phyloP scores from a whole-genome alignment of 2,888 invertebrate genomes.

The Synanthedon formicaeformis region DNA sequence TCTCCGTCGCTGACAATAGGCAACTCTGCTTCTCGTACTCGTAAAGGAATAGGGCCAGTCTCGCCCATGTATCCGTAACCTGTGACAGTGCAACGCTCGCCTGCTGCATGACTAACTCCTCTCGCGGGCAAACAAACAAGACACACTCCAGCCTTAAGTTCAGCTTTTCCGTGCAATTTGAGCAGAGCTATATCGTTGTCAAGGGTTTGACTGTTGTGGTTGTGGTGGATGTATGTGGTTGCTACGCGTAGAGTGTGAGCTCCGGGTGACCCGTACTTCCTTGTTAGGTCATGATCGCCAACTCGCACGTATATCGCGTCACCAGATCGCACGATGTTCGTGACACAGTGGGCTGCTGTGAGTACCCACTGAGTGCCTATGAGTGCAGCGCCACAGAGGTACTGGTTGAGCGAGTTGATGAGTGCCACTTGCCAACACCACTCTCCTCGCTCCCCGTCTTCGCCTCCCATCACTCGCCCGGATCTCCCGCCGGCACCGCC shows the following conservation, averaged over 20 bases:
- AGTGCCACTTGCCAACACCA: conserved; percentile 97
- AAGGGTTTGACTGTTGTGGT: conserved; percentile 93
- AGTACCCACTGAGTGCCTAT: conserved; percentile 96
- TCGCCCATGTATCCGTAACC: conserved; percentile 97
- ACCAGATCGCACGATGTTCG: conserved; percentile 93
- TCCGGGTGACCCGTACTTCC: conserved; percentile 91
- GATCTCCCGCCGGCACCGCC: conserved; percentile 5
- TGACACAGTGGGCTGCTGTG: conserved; percentile 94
- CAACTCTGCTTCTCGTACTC: conserved; percentile 90
- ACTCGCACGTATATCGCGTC: conserved; percentile 94
- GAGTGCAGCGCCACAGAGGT: conserved; percentile 91
- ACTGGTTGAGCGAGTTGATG: conserved; percentile 93
- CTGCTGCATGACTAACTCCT: conserved; percentile 89
- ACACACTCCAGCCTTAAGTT: conserved; percentile 78
- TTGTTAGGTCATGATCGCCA: conserved; percentile 91
- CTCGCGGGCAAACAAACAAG: conserved; percentile 90
- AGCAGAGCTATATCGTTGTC: conserved; percentile 95
- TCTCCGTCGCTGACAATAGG: conserved; percentile 94
- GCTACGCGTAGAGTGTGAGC: conserved; percentile 91
- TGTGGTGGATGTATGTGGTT: conserved; percentile 95
- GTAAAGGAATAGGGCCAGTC: conserved; percentile 92
- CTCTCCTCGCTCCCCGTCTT: conserved; percentile 90
- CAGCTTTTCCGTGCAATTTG: conserved; percentile 89
- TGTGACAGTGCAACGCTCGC: conserved; percentile 91
- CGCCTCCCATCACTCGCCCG: conserved; percentile 86